phyloP scores from a whole-genome alignment of 1,140 invertebrate species.

The Homarus americanus region DNA sequence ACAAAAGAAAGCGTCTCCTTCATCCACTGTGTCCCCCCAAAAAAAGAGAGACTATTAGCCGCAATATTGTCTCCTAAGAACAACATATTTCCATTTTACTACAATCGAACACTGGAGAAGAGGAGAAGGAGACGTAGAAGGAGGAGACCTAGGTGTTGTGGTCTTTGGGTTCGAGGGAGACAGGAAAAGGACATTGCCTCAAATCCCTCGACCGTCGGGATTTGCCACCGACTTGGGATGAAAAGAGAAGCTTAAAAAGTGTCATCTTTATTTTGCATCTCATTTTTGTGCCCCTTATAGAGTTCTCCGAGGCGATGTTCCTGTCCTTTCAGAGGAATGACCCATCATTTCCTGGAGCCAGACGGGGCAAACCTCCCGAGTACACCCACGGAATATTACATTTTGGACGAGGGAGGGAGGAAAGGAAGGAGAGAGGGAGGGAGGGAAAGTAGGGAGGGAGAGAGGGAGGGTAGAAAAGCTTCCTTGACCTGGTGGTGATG shows the following conservation, averaged over 20 bases:
- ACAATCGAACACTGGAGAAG: too few relatives aligned
- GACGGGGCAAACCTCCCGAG: not conserved
- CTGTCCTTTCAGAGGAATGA: conserved; percentile 41
- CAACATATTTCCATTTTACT: too few relatives aligned
- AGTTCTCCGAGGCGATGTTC: conserved; percentile 28
- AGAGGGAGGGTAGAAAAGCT: too few relatives aligned
- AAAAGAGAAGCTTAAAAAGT: conserved; percentile 53
- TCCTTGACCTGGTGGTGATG: too few relatives aligned
- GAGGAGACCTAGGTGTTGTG: too few relatives aligned
- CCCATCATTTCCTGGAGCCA: conserved; percentile 47
- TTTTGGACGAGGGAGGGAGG: not conserved
- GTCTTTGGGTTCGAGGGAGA: not conserved
- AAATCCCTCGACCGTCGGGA: not conserved
- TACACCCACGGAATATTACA: conserved; percentile 27
- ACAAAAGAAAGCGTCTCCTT: too few relatives aligned
- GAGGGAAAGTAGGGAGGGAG: too few relatives aligned
- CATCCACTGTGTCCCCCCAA: too few relatives aligned
- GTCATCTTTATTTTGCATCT: conserved; percentile 55
- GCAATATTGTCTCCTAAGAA: too few relatives aligned
- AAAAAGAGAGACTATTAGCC: too few relatives aligned
- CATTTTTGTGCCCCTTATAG: conserved; percentile 18
- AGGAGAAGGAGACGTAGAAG: too few relatives aligned
- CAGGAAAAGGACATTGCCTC: conserved; percentile 18
- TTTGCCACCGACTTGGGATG: not conserved
- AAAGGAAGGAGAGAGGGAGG: too few relatives aligned